A percentile compares a stretch with the other conserved stretches of the same genome.
Evolutionary conservation across 1,140 invertebrate species (phyloP).

Genomic region (Bombyx mori): ASM3026992v2 NC_085111.1:8579501-8580000

Average conservation of each 20-base stretch:
- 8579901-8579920: too few species aligned
- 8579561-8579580: too few species aligned
- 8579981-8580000: too few species aligned
- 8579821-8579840: constrained; percentile 11
- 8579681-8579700: constrained; percentile 48
- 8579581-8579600: too few species aligned
- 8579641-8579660: constrained; percentile 46
- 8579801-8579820: constrained; percentile 38
- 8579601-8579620: too few species aligned
- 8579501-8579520: too few species aligned
- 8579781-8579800: constrained; percentile 52
- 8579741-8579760: constrained; percentile 53
- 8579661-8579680: constrained; percentile 30
- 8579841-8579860: too few species aligned
- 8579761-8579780: constrained; percentile 39
- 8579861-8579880: constrained; percentile 1
- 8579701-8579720: constrained; percentile 54
- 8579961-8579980: too few species aligned
- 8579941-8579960: neutral
- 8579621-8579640: constrained; percentile 17
- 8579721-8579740: constrained; percentile 69
- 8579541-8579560: too few species aligned
- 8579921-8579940: constrained; percentile 24
- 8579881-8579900: neutral
- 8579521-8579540: too few species aligned